Evolutionary conservation across 1,140 invertebrate genomes (phyloP).

Genomic region (Drosophila watanabei): DNA sequence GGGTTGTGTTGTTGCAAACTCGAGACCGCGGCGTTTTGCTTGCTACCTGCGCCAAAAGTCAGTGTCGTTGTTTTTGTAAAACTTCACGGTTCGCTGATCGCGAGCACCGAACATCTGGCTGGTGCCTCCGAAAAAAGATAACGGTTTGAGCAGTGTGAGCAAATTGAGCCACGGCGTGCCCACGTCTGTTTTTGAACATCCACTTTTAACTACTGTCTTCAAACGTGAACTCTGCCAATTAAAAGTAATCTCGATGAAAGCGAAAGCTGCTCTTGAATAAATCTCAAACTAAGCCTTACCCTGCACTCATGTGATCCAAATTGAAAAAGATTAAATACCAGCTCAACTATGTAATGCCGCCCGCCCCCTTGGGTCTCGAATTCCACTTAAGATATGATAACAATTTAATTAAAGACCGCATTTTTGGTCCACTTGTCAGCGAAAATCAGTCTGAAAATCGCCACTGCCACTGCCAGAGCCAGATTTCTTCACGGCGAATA

Average conservation of each 20-base stretch:
- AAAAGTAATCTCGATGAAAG: slow-evolving; percentile 2
- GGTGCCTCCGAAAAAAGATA: no score
- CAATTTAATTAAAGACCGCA: slow-evolving; percentile 30
- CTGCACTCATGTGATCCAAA: not conserved
- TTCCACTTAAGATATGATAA: slow-evolving; percentile 6
- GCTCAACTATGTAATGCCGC: not conserved
- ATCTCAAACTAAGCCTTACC: not conserved
- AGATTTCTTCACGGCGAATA: slow-evolving; percentile 42
- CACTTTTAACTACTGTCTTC: not conserved
- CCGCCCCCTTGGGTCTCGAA: slow-evolving; percentile 4
- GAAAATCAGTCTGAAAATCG: slow-evolving; percentile 28
- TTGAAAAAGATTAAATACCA: slow-evolving; percentile 1
- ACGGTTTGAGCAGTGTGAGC: no score
- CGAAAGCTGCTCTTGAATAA: not conserved
- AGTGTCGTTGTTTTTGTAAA: no score
- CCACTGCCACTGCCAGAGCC: slow-evolving; percentile 32
- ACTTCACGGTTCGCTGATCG: no score
- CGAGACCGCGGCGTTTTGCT: no score
- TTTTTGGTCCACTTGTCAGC: slow-evolving; percentile 27
- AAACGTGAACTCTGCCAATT: slow-evolving; percentile 2
- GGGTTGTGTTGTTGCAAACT: no score
- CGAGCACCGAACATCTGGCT: no score
- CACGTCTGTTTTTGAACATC: no score
- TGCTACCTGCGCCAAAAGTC: no score
- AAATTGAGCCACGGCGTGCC: no score